Conservation (phyloP, 2,797 vertebrate species). For the Neopelma chrysocephalum region DNA sequence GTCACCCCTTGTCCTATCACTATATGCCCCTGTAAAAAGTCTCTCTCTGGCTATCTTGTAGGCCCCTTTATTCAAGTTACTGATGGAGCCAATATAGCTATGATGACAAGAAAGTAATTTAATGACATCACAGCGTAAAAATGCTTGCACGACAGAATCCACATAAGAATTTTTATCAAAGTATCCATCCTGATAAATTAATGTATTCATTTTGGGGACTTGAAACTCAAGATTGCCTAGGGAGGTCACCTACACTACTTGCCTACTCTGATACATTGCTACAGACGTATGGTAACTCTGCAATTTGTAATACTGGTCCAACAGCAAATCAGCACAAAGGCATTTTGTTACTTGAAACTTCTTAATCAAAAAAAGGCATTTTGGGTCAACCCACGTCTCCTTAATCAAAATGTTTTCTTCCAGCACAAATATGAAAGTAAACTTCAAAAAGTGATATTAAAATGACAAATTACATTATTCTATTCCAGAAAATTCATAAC, state of each 20-base stretch:
- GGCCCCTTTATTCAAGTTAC: not conserved
- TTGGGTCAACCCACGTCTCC: not conserved
- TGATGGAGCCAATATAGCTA: not conserved
- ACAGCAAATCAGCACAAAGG: not conserved
- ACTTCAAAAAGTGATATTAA: constrained; percentile 21
- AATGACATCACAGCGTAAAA: not conserved
- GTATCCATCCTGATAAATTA: not conserved
- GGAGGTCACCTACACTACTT: not conserved
- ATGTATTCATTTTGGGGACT: not conserved
- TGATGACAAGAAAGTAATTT: not conserved
- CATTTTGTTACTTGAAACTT: not conserved
- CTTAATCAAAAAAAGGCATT: not conserved
- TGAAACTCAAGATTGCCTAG: not conserved
- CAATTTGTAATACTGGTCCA: not conserved
- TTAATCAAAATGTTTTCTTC: constrained; percentile 33
- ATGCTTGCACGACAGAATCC: not conserved
- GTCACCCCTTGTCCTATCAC: not conserved
- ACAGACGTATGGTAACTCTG: not conserved
- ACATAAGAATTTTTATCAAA: not conserved
- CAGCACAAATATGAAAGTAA: not conserved
- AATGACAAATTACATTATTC: constrained; percentile 6
- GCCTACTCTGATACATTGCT: not conserved
- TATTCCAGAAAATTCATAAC: not conserved
- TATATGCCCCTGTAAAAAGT: not conserved
- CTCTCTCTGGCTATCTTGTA: not conserved